A percentile compares a stretch with the other conserved stretches of the same genome.
Conservation (phyloP, 1,140 invertebrate genomes). For the Plodia interpunctella region DNA sequence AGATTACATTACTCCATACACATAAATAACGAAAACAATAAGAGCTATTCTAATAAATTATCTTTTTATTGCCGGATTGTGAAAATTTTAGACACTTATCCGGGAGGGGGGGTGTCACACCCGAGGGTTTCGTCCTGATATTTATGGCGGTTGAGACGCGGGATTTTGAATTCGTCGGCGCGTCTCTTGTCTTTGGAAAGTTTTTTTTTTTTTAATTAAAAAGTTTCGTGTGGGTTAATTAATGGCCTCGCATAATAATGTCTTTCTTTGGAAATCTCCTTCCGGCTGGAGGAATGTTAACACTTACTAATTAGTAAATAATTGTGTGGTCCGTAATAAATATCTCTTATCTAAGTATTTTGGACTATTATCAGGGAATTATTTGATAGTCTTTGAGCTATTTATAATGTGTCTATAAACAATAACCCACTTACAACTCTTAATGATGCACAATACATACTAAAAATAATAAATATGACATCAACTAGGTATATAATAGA, state of each 20-base stretch:
- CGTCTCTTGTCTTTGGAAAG: slow-evolving; percentile 61
- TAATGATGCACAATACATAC: too few relatives aligned
- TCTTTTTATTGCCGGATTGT: slow-evolving; percentile 77
- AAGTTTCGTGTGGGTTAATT: slow-evolving; percentile 71
- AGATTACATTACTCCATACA: slow-evolving; percentile 77
- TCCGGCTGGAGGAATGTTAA: slow-evolving; percentile 16
- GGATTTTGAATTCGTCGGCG: slow-evolving; percentile 66
- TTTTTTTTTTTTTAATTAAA: slow-evolving; percentile 69
- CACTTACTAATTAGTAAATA: slow-evolving; percentile 3
- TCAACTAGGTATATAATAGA: too few relatives aligned
- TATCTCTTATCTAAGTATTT: slow-evolving; percentile 2
- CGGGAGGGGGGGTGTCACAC: slow-evolving; percentile 38
- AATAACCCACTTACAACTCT: too few relatives aligned
- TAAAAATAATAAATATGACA: too few relatives aligned
- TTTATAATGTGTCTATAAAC: too few relatives aligned
- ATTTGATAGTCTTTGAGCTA: too few relatives aligned
- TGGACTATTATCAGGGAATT: neutral
- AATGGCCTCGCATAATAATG: slow-evolving; percentile 59
- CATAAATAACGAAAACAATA: slow-evolving; percentile 77
- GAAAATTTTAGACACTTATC: slow-evolving; percentile 77
- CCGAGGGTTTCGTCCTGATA: slow-evolving; percentile 67
- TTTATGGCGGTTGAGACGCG: slow-evolving; percentile 72
- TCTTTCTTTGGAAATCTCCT: slow-evolving; percentile 11
- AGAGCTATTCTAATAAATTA: slow-evolving; percentile 77
- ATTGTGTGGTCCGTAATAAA: slow-evolving; percentile 4